Percentiles rank a stretch among this genome's conserved stretches.
phyloP scores from a whole-genome alignment of 2,797 vertebrate species.

The Heterohyrax brucei region DNA sequence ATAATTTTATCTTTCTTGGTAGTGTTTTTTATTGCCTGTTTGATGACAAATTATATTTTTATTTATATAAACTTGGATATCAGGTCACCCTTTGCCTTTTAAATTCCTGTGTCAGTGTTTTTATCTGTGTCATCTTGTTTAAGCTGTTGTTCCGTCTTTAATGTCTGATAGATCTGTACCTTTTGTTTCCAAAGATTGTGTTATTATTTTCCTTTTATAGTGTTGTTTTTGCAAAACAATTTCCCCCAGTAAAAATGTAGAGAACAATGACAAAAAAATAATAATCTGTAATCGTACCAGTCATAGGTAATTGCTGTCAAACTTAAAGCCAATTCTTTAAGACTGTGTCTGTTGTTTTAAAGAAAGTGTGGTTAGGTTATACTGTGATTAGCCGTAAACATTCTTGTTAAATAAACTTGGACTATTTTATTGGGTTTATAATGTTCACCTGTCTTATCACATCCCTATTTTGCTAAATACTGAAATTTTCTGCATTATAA shows the following conservation, averaged over 20 bases:
- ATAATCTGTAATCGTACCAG: conserved; percentile 36
- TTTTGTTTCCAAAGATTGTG: conserved; percentile 59
- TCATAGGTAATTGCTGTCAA: conserved; percentile 20
- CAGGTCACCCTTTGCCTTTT: conserved; percentile 40
- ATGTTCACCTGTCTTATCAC: conserved; percentile 38
- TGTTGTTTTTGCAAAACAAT: conserved; percentile 55
- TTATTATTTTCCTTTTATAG: conserved; percentile 60
- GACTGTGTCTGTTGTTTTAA: conserved; percentile 7
- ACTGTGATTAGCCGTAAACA: conserved; percentile 48
- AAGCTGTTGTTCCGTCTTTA: conserved; percentile 53
- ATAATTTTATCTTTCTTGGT: conserved; percentile 33
- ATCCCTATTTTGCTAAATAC: conserved; percentile 60
- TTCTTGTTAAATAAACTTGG: conserved; percentile 60
- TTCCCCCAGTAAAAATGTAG: conserved; percentile 35
- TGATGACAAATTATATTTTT: conserved; percentile 64
- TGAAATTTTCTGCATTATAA: conserved; percentile 49
- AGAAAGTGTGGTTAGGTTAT: conserved; percentile 55
- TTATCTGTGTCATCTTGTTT: conserved; percentile 17
- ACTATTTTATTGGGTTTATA: conserved; percentile 39
- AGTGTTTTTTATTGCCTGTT: conserved; percentile 35
- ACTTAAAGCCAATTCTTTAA: conserved; percentile 37
- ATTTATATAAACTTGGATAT: conserved; percentile 49
- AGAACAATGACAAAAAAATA: background rate
- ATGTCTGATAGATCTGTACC: conserved; percentile 25
- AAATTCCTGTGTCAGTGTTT: background rate